Base-by-base conservation (phyloP, 2,113 vertebrate genomes). In the Lepus europaeus region DNA sequence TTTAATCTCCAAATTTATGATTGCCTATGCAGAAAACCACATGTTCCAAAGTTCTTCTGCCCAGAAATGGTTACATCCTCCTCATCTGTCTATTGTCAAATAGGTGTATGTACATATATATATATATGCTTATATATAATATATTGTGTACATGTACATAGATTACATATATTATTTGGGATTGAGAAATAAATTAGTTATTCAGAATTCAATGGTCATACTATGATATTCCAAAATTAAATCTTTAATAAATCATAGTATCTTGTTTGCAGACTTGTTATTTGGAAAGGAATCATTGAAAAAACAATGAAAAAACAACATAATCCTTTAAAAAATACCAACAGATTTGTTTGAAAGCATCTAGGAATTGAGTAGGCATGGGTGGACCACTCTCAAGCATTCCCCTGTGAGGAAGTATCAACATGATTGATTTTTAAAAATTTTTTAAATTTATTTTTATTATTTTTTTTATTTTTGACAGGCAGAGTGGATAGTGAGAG, bases 1-100 rank as follows among this genome's bases (percentile, higher is more conserved):
- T 70, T 93, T 78, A 80, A 14, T 64, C 17, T 61, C 33, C 29
- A 87, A 89, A 53, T 89, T 66, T 91, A 79, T 74, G 70, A 39
- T 11, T 89, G 74, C 19, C 27, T 78, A 9, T 92, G 33, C 45
- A 63, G 59, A 82, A 95, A 92, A 87, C 9, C 66, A 63, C 36
- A 82, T 82, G 6, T 69, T 27, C 10, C 49, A 31, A 77, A n/a
- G 4, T 45, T 82, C 61, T 39, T 88, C 23, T 91, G 10, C 69
- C 66, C 16, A 78, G 74, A 89, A 91, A 87, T 63, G 36, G 19
- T 51, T 5, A 66, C 66, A 80, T 56, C 22, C 6, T 51, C 66
- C 16, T 81, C 64, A 8, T 66, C 29, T 84, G 27, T 59, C 19
- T 59, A 59, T 59, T 19, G 14, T 59, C 56, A 59, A 20, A 59